Conservation (phyloP, 1,140 invertebrate genomes). For the Drosophila guanche region DNA sequence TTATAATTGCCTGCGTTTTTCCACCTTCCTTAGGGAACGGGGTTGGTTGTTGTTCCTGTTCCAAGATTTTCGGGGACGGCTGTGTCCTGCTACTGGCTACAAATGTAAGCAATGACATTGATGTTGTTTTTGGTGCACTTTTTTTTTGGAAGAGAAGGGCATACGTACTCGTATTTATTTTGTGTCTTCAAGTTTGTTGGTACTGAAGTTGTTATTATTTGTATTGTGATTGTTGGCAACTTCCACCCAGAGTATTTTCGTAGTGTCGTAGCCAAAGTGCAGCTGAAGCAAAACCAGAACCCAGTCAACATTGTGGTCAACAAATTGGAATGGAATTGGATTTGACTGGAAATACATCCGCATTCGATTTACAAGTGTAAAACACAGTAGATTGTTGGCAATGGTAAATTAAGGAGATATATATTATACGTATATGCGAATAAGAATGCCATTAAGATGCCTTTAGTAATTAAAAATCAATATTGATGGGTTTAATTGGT, state of each 20-base stretch:
- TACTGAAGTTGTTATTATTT: slow-evolving; percentile 47
- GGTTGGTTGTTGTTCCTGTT: slow-evolving; percentile 36
- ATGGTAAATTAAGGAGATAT: neutral
- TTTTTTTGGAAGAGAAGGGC: slow-evolving; percentile 21
- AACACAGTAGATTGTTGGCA: too few relatives aligned
- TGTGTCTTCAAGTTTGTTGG: slow-evolving; percentile 49
- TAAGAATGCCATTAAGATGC: too few relatives aligned
- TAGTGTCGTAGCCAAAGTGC: slow-evolving; percentile 27
- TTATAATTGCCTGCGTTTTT: slow-evolving; percentile 75
- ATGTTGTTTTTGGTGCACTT: slow-evolving; percentile 44
- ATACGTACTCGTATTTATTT: slow-evolving; percentile 35
- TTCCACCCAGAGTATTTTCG: neutral
- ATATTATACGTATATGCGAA: too few relatives aligned
- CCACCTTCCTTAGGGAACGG: slow-evolving; percentile 38
- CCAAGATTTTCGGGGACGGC: slow-evolving; percentile 41
- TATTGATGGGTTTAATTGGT: neutral
- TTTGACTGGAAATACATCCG: slow-evolving; percentile 1
- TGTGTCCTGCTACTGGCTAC: slow-evolving; percentile 37
- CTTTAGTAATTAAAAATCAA: neutral
- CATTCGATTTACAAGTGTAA: too few relatives aligned
- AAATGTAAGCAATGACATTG: slow-evolving; percentile 71
- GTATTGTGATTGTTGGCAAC: slow-evolving; percentile 48
- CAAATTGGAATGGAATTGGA: slow-evolving; percentile 32
- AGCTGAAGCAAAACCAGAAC: slow-evolving; percentile 27
- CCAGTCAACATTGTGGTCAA: slow-evolving; percentile 47